Percentiles rank a stretch among this genome's conserved stretches.
phyloP scores from a whole-genome alignment of 92 coral and sea anemone species.

The Bergia puertoricense region DNA sequence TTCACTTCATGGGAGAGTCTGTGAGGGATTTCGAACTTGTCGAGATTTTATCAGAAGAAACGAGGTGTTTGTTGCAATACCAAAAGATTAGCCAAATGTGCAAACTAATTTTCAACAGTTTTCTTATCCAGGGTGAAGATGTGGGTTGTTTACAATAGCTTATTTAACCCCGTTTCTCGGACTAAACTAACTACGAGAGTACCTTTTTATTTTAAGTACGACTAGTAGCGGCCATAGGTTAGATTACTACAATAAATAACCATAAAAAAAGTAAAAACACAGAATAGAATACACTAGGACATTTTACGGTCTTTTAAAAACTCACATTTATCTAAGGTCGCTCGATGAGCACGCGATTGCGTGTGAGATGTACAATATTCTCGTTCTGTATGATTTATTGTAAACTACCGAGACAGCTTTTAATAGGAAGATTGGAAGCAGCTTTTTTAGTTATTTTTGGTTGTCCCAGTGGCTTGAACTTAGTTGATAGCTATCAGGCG shows the following conservation, averaged over 20 bases:
- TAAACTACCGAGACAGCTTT: slow-evolving; percentile 29
- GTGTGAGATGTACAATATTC: neutral
- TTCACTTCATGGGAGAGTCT: slow-evolving; percentile 1
- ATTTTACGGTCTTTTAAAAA: neutral
- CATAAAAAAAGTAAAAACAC: neutral
- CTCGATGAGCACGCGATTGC: neutral
- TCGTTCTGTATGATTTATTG: neutral
- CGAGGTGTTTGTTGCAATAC: neutral
- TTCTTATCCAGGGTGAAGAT: slow-evolving; percentile 7
- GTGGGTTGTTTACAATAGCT: slow-evolving; percentile 11
- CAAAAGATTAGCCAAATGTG: neutral
- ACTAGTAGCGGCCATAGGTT: neutral
- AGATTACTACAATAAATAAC: neutral
- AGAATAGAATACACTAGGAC: too few species aligned
- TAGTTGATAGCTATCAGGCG: slow-evolving; percentile 40
- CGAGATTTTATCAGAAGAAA: slow-evolving; percentile 30
- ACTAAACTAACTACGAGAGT: neutral
- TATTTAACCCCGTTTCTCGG: neutral
- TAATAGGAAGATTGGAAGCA: slow-evolving; percentile 43
- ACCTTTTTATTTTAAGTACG: neutral
- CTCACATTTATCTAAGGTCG: slow-evolving; percentile 17
- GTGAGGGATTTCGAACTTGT: slow-evolving; percentile 6
- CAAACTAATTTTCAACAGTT: slow-evolving; percentile 23
- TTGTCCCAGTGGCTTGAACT: slow-evolving; percentile 43
- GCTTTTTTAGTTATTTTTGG: slow-evolving; percentile 10